These are phyloP conservation scores for Amaurobius ferox DNA, from an alignment of 2,888 invertebrate species.

Conservation along the genomic window DNA sequence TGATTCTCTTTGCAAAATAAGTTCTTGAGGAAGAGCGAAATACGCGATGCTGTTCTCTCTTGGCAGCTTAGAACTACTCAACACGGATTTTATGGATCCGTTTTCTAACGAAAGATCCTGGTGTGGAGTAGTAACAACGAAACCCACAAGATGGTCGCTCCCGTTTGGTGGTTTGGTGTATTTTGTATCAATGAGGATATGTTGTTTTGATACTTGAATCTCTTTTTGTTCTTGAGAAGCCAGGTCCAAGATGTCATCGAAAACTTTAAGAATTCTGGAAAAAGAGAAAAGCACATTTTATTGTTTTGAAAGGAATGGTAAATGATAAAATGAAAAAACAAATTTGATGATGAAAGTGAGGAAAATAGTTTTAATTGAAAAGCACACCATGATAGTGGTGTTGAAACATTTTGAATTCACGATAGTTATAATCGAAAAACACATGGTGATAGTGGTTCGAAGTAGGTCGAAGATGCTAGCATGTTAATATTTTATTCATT, in stretches of 20 bases:
- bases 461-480: too few species aligned
- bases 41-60: conserved; percentile 22
- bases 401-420: too few species aligned
- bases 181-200: conserved; percentile 26
- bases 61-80: background rate
- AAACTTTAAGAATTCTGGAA: conserved; percentile 28
- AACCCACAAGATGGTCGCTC: conserved; percentile 26
- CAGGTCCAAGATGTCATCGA: conserved; percentile 22
- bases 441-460: too few species aligned
- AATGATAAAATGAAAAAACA: too few species aligned
- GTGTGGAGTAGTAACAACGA: background rate
- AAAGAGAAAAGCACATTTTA: too few species aligned
- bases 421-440: too few species aligned
- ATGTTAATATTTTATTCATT: too few species aligned
- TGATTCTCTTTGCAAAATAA: conserved; percentile 30
- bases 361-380: too few species aligned
- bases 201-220: conserved; percentile 23
- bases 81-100: conserved; percentile 19
- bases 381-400: too few species aligned
- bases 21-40: conserved; percentile 40
- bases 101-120: background rate
- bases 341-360: too few species aligned
- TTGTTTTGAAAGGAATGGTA: too few species aligned
- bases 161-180: background rate
- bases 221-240: conserved; percentile 12